A percentile compares a stretch with the other conserved stretches of the same genome.
Evolutionary conservation across 2,797 vertebrate species (phyloP).

Genomic region (Phataginus tricuspis): DNA sequence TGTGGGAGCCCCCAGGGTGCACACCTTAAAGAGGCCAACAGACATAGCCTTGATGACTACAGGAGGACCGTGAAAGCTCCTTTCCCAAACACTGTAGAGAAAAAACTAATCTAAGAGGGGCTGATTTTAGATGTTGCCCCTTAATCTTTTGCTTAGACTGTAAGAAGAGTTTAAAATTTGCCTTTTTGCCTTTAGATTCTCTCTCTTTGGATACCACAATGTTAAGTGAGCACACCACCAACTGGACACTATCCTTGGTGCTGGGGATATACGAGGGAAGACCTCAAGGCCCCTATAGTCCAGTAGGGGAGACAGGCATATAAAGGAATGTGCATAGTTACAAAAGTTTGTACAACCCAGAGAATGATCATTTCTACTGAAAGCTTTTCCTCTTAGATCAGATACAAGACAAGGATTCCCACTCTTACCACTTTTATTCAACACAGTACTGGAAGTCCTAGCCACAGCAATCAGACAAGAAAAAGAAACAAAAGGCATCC

Average conservation of each 20-base stretch:
- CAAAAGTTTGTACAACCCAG: neutral
- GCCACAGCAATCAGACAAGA: too few species aligned
- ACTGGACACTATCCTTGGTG: neutral
- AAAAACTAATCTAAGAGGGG: neutral
- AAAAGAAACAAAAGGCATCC: too few species aligned
- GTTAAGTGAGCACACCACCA: neutral
- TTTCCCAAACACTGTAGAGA: neutral
- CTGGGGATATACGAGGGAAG: neutral
- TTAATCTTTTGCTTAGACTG: neutral
- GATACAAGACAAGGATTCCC: too few species aligned
- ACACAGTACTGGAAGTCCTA: too few species aligned
- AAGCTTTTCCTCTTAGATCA: too few species aligned
- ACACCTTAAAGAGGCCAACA: too few species aligned
- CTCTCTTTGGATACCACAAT: neutral
- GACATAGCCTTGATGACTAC: too few species aligned
- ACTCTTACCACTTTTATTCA: too few species aligned
- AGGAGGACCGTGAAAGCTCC: neutral
- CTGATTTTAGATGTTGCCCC: neutral
- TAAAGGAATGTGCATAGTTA: neutral
- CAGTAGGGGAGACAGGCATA: neutral
- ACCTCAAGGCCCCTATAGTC: neutral
- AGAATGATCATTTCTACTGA: neutral
- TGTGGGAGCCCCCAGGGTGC: neutral
- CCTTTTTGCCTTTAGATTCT: neutral
- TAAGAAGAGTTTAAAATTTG: slow-evolving; percentile 4